These are phyloP conservation scores for Halcyon chelicuti DNA, from an alignment of 2,797 vertebrate species.

Conservation along the genomic window DNA sequence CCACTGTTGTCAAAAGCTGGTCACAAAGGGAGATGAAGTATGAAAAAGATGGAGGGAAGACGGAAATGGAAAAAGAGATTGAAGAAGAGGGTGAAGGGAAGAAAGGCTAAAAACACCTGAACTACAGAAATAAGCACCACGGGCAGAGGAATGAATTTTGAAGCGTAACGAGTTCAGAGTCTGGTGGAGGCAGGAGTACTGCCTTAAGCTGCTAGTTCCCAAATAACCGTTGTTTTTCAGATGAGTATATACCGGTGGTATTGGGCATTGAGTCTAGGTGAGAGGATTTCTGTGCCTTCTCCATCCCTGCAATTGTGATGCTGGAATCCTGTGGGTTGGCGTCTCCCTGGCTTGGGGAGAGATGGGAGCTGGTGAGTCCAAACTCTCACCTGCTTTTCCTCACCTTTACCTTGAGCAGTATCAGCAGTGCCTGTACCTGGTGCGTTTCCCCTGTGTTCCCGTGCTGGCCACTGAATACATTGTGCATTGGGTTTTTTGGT, in stretches of 20 bases:
- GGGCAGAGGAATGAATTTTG: background rate
- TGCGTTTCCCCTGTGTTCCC: background rate
- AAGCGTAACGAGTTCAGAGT: rapidly evolving
- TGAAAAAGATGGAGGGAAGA: background rate
- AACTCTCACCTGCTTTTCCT: background rate
- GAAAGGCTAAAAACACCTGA: background rate
- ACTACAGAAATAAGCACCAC: background rate
- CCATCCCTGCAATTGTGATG: background rate
- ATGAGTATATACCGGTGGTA: background rate
- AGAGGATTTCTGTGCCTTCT: background rate
- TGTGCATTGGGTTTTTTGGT: background rate
- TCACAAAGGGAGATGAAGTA: background rate
- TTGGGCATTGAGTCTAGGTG: background rate
- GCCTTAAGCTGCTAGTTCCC: background rate
- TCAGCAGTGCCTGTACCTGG: background rate
- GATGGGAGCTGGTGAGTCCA: background rate
- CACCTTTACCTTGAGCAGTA: background rate
- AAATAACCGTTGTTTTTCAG: background rate
- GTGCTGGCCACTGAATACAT: background rate
- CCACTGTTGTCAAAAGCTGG: background rate
- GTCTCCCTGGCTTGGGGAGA: background rate
- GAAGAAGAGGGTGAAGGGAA: background rate
- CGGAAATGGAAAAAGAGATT: background rate
- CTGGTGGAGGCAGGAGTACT: background rate
- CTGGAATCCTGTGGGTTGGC: background rate